Conservation (phyloP, 2,888 invertebrate species). For the Zaprionus lineosus region DNA sequence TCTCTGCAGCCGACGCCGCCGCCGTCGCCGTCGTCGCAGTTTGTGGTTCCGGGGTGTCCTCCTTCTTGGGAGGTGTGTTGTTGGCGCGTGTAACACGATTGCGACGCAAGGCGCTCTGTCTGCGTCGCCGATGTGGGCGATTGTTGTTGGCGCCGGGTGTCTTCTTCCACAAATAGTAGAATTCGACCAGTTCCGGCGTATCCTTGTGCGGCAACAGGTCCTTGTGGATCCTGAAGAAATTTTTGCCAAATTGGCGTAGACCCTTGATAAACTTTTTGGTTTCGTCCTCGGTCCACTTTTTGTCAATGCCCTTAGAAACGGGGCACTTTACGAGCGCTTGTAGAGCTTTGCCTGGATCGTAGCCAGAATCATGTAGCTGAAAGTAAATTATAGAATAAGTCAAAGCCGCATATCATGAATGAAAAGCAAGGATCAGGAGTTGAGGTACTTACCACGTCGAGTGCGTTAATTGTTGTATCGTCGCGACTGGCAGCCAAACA, state of each 20-base stretch:
- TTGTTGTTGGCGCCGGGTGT: slow-evolving; percentile 98
- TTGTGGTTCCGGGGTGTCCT: slow-evolving; percentile 87
- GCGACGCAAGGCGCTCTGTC: slow-evolving; percentile 93
- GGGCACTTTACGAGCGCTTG: slow-evolving; percentile 98
- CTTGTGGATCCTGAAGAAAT: slow-evolving; percentile 98
- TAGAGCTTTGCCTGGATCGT: slow-evolving; percentile 97
- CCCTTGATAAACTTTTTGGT: slow-evolving; percentile 99
- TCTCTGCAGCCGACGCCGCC: slow-evolving; percentile 81
- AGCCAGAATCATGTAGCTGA: slow-evolving; percentile 96
- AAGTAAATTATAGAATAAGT: slow-evolving; percentile 28
- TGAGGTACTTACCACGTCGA: slow-evolving; percentile 92
- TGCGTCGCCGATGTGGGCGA: slow-evolving; percentile 94
- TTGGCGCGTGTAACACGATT: slow-evolving; percentile 91
- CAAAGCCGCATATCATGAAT: neutral
- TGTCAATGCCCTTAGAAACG: slow-evolving; percentile 97
- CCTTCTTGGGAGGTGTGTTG: slow-evolving; percentile 92
- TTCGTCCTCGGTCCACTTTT: slow-evolving; percentile 99
- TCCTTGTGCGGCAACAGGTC: slow-evolving; percentile 98
- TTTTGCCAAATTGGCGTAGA: slow-evolving; percentile 98
- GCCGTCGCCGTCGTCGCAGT: slow-evolving; percentile 82
- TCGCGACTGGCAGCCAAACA: slow-evolving; percentile 98
- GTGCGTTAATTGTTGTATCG: slow-evolving; percentile 98
- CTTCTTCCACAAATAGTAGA: slow-evolving; percentile 99
- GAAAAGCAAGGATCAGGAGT: neutral
- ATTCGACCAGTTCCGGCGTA: slow-evolving; percentile 98